These are phyloP conservation scores for Ectemnius continuus DNA, from an alignment of 2,888 invertebrate genomes.

Conservation along the genomic window DNA sequence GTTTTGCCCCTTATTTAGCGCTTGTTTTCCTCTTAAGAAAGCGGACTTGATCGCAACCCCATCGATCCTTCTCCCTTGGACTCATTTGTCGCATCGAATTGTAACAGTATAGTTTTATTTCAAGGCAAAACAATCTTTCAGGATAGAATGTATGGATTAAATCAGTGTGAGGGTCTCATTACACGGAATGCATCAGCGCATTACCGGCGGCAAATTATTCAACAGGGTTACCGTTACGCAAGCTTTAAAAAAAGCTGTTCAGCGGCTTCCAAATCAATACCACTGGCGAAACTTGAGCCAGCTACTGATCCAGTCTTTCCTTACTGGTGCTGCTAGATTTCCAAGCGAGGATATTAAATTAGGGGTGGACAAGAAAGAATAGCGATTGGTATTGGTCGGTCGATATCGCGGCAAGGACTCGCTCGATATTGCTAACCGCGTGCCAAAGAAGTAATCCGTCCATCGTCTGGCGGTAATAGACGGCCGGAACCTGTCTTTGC, in stretches of 20 bases:
- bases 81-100: no score
- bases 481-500: slow-evolving; percentile 59
- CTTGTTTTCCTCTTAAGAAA: slow-evolving; percentile 8
- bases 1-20: slow-evolving; percentile 44
- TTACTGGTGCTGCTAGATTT: background rate
- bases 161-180: background rate
- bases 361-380: background rate
- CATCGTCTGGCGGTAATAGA: slow-evolving; percentile 54
- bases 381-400: background rate
- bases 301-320: background rate
- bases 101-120: no score
- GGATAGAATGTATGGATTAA: no score
- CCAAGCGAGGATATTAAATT: background rate
- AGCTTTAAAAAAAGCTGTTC: slow-evolving; percentile 11
- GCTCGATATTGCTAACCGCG: slow-evolving; percentile 45
- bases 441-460: slow-evolving; percentile 58
- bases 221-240: slow-evolving; percentile 7
- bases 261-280: slow-evolving; percentile 2
- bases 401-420: slow-evolving; percentile 44
- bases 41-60: no score
- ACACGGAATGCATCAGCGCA: background rate
- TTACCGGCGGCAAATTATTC: background rate
- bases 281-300: slow-evolving; percentile 5
- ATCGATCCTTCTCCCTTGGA: no score
- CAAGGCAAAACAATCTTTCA: no score